Evolutionary conservation across 1,140 invertebrate genomes (phyloP).

Genomic region (Zeugodacus cucurbitae): DNA sequence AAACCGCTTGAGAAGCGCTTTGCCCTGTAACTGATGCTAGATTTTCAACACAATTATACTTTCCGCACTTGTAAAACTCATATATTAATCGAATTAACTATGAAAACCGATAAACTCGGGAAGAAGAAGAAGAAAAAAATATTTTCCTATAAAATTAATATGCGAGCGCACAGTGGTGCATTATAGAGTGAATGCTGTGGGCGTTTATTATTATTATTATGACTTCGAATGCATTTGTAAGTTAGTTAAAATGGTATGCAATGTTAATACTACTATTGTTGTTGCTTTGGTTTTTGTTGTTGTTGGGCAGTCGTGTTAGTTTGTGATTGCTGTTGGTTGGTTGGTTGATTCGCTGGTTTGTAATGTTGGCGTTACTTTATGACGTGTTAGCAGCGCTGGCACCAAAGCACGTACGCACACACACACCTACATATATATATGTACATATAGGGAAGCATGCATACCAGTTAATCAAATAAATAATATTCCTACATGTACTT

Average conservation of each 20-base stretch:
- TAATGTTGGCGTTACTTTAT: conserved; percentile 26
- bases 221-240: conserved; percentile 19
- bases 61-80: not conserved
- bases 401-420: not conserved
- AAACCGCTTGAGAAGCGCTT: not conserved
- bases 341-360: not conserved
- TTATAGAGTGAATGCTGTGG: not conserved
- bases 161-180: conserved; percentile 17
- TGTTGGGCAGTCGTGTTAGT: not conserved
- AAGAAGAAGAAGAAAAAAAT: not conserved
- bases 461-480: not conserved
- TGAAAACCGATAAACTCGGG: not conserved
- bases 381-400: not conserved
- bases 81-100: conserved; percentile 1
- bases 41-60: not conserved
- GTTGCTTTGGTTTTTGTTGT: not conserved
- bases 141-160: not conserved
- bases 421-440: not conserved
- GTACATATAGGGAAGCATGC: not conserved
- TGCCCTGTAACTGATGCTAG: not conserved
- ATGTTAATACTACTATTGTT: not conserved
- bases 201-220: conserved; percentile 16
- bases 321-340: conserved; percentile 3
- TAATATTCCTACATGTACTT: not conserved
- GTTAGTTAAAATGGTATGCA: not conserved